Percentiles rank a stretch among this genome's conserved stretches.
Conservation (phyloP, 2,113 vertebrate genomes). For the Mobula hypostoma region DNA sequence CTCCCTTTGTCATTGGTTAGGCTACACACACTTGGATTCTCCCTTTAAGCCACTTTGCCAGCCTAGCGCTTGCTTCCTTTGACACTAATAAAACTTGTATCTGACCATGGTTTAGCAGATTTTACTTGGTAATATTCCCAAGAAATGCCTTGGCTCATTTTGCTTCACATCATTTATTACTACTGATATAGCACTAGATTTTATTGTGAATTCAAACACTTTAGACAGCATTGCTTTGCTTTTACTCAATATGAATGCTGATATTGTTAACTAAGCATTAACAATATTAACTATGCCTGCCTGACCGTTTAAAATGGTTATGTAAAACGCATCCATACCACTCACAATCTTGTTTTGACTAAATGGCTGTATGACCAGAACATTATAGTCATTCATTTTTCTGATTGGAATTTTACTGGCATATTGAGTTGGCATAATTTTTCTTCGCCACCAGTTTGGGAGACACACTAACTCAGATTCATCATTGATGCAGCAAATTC, state of each 20-base stretch:
- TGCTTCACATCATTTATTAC: background rate
- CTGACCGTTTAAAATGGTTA: background rate
- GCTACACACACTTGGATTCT: background rate
- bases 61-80: background rate
- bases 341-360: background rate
- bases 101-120: too few relatives aligned
- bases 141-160: background rate
- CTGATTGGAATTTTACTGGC: background rate
- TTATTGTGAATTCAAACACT: background rate
- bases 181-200: background rate
- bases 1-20: background rate
- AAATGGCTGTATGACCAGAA: background rate
- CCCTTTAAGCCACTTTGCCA: background rate
- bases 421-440: background rate
- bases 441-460: background rate
- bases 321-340: background rate
- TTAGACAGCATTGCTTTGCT: background rate
- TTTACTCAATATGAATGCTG: background rate
- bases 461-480: background rate
- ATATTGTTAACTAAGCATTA: background rate
- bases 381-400: background rate
- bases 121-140: too few relatives aligned
- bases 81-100: too few relatives aligned
- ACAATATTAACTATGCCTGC: background rate
- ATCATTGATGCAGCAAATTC: background rate